Base-by-base conservation (phyloP, 2,888 invertebrate species). In the Salticus scenicus region DNA sequence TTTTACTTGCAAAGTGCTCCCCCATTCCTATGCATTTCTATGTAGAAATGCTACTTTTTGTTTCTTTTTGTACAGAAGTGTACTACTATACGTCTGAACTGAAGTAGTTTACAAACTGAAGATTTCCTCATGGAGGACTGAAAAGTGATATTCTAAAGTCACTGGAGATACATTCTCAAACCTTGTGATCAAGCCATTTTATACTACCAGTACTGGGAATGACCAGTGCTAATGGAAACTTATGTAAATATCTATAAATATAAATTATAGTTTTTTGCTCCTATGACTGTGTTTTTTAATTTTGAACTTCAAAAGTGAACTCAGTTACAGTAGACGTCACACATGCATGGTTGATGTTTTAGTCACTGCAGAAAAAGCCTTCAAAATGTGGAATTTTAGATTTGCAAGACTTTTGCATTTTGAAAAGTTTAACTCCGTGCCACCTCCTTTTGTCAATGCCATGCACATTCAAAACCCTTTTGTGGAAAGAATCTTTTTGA, bases 161-260 rank as follows among this genome's bases (percentile, higher is more conserved):
- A 64, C 37, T 71, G 41, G 30, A n/a, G 67, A 67, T 33, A 5
- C 10, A 67, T 33, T 41, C 28, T 75, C 82, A 31, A 42, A 73
- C 24, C 69, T 76, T 83, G 82, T 83, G 82, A 83, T 83, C 82
- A 83, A 83, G 82, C 76, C 82, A 83, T 83, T 83, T 83, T 83
- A 66, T 76, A 72, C 47, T 41, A 51, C 28, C 42, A 28, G 81
- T 51, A 63, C 28, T 28, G 27, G 37, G 42, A 33, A 83, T 17
- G 20, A 17, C 20, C n/a, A 41, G 28, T 81, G 31, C 69, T 27
- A 20, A 33, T 70, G 66, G 47, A 67, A 51, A 33, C 33, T 66
- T 80, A 57, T 76, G 71, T 66, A 82, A 64, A 74, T 74, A 42
- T 74, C 64, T 51, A 83, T 72, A 72, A n/a, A 83, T 82, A 82